phyloP scores from a whole-genome alignment of 2,113 vertebrate species.

The Irena cyanogastra region DNA sequence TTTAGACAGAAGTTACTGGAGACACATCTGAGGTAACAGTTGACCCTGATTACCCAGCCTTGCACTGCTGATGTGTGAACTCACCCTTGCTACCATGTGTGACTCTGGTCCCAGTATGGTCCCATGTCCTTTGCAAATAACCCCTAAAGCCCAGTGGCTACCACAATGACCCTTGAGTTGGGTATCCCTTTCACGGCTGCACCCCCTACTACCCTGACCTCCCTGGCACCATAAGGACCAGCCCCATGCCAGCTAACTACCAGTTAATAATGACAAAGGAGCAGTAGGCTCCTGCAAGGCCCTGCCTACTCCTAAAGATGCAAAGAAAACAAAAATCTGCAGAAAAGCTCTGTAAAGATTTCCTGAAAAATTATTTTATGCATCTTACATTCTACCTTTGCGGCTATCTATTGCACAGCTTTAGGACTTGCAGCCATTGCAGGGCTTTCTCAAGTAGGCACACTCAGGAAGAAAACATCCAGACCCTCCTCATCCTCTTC shows the following conservation, averaged over 20 bases:
- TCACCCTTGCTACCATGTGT: accelerated
- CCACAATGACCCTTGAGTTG: neutral
- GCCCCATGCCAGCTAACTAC: neutral
- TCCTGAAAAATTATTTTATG: neutral
- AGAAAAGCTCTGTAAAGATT: neutral
- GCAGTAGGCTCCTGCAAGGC: neutral
- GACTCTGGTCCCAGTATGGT: neutral
- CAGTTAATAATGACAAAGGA: accelerated
- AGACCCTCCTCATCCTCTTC: neutral
- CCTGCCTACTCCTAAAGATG: neutral
- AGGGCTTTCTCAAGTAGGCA: neutral
- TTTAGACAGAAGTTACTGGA: neutral
- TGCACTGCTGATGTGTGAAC: neutral
- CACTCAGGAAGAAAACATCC: neutral
- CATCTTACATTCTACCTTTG: neutral
- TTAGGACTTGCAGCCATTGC: neutral
- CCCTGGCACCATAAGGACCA: neutral
- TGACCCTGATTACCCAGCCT: neutral
- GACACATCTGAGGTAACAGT: accelerated
- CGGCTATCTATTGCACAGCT: neutral
- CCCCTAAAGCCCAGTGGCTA: too few species aligned
- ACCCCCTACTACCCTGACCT: accelerated
- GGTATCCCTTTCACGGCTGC: neutral
- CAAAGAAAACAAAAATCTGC: neutral
- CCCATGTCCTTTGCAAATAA: neutral